Conservation (phyloP, 2,888 invertebrate species). For the Callyntrura sp. region DNA sequence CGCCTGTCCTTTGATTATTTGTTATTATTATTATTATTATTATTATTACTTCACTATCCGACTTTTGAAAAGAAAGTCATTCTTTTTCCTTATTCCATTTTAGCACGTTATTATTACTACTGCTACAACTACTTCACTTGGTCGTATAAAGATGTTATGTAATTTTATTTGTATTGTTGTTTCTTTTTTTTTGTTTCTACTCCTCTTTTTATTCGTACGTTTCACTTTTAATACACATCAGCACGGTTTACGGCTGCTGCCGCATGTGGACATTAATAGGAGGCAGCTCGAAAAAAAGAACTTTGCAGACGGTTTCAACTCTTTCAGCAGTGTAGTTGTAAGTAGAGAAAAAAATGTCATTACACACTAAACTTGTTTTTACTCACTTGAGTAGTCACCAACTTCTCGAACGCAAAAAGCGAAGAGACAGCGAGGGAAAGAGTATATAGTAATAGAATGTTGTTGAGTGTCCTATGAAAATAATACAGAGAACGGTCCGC, state of each 20-base stretch:
- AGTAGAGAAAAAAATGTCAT: constrained; percentile 69
- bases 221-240: constrained; percentile 63
- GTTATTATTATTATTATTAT: too few relatives aligned
- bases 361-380: constrained; percentile 67
- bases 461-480: constrained; percentile 30
- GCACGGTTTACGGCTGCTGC: constrained; percentile 10
- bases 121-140: neutral
- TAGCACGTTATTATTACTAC: constrained; percentile 28
- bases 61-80: constrained; percentile 23
- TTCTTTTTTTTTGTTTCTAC: constrained; percentile 14
- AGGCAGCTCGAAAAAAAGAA: neutral
- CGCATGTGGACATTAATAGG: neutral
- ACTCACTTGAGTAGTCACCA: constrained; percentile 59
- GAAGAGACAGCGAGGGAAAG: neutral
- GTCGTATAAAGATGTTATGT: constrained; percentile 61
- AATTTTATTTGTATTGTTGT: constrained; percentile 66
- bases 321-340: neutral
- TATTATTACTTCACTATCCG: neutral
- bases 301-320: neutral
- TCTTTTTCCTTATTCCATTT: constrained; percentile 29
- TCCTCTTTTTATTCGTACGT: constrained; percentile 1
- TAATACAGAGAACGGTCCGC: constrained; percentile 5
- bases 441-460: constrained; percentile 6
- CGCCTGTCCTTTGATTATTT: neutral
- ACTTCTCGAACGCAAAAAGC: constrained; percentile 11